A percentile compares a stretch with the other conserved stretches of the same genome.
Conservation (phyloP, 1,140 invertebrate genomes). For the Lanistes nyassanus region DNA sequence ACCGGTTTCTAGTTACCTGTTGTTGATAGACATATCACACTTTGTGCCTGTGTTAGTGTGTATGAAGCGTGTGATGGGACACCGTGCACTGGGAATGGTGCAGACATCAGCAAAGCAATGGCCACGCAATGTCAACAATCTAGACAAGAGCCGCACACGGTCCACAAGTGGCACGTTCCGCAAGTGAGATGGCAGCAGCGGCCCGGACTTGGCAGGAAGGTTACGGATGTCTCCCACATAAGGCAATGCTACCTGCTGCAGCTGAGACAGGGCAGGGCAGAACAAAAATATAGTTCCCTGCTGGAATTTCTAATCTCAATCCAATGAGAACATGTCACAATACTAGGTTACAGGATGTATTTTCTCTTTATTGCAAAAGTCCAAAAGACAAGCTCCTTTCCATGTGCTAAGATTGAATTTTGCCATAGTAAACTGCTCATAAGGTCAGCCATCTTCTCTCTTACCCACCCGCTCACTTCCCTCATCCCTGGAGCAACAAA, state of each 20-base stretch:
- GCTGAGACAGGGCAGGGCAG: background rate
- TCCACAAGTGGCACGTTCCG: conserved; percentile 38
- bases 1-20: conserved; percentile 52
- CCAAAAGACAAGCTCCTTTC: no score
- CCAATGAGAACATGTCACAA: background rate
- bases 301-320: background rate
- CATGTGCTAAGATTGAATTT: no score
- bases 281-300: background rate
- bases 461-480: no score
- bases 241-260: conserved; percentile 40
- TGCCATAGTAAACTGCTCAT: no score
- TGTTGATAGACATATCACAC: conserved; percentile 62
- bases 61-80: conserved; percentile 58
- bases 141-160: conserved; percentile 44
- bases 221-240: conserved; percentile 46
- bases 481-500: no score
- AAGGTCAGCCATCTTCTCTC: no score
- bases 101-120: conserved; percentile 32
- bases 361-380: background rate
- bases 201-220: conserved; percentile 44
- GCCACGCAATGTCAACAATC: conserved; percentile 45
- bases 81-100: conserved; percentile 51
- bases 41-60: conserved; percentile 51
- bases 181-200: conserved; percentile 42
- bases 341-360: background rate